Base-by-base conservation (phyloP, 2,797 vertebrate genomes). In the Brachymystax lenok region DNA sequence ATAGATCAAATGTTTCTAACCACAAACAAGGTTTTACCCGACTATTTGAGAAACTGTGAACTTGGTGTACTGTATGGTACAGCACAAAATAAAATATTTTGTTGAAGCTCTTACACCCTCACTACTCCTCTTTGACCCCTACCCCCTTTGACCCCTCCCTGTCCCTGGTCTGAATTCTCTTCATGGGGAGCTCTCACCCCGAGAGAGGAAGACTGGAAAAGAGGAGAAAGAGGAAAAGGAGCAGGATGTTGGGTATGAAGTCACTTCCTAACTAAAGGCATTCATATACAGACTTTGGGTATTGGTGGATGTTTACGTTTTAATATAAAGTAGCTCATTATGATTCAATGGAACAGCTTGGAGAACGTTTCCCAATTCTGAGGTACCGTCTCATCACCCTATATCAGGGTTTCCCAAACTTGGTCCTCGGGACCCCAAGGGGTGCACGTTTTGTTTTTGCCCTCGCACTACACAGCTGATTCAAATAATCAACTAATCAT, bases 211-310 rank as follows among this genome's bases (percentile, higher is more conserved):
- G 68, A 79, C 63, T 68, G 66, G 1, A 4, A 7, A 73, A 74
- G 75, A 77, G 73, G 72, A 66, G 64, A 50, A 74, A 77, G 81
- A 79, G 54, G 54, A 17, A 19, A 6, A 56, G 54, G 21, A 27
- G 24, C 4, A 27, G 61, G 21, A 64, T 71, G 71, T 71, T 50
- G 75, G 66, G 64, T 75, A 66, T 81, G 79, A 85, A 73, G 69
- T 81, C 83, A 85, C 63, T 80, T 84, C 80, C 79, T 79, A 64
- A 28, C n/a, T 30, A 27, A 52, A 35, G 80, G 74, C 71, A 56
- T 85, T 70, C 77, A 82, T 78, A 76, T 64, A 24, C 24, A 74
- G 71, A 68, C 46, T 14, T 66, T 40, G 13, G 40, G 13, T 17
- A 59, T 30, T n/a, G 70, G 69, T 14, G 70, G 59, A 66, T 67